phyloP scores from a whole-genome alignment of 30 jellyfish, hydroid and myxozoan genomes.

The Nemopilema nomurai region DNA sequence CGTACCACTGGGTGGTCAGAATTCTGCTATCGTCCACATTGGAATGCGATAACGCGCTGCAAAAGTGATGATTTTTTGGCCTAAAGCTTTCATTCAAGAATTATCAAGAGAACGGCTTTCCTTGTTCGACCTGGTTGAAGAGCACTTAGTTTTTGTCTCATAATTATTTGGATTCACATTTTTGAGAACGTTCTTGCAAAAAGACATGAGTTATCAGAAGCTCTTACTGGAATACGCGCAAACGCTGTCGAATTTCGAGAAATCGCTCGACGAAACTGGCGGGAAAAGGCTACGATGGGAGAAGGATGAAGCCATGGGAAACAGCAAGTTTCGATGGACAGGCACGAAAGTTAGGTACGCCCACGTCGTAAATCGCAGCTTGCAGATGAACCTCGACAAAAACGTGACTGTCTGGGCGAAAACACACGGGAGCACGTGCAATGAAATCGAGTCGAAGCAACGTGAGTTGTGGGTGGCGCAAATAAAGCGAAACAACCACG shows the following conservation, averaged over 20 bases:
- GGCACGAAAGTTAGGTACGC: conserved; percentile 86
- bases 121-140: background rate
- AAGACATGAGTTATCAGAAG: conserved; percentile 73
- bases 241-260: conserved; percentile 55
- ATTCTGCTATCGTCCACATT: too few species aligned
- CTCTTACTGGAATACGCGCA: conserved; percentile 73
- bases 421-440: conserved; percentile 78
- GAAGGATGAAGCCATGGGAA: conserved; percentile 88
- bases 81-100: background rate
- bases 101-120: too few species aligned
- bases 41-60: too few species aligned
- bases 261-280: conserved; percentile 45
- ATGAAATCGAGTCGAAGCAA: conserved; percentile 74
- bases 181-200: too few species aligned
- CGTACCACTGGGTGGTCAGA: too few species aligned
- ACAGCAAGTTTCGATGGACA: conserved; percentile 86
- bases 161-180: background rate
- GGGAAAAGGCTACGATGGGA: conserved; percentile 87
- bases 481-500: conserved; percentile 49
- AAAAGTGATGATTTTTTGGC: too few species aligned
- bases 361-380: conserved; percentile 76
- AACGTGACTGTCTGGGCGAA: conserved; percentile 73
- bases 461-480: conserved; percentile 71
- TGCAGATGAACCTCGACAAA: conserved; percentile 70
- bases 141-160: too few species aligned